phyloP scores from a whole-genome alignment of 2,113 vertebrate genomes.

The Corythornis madagascariensis region DNA sequence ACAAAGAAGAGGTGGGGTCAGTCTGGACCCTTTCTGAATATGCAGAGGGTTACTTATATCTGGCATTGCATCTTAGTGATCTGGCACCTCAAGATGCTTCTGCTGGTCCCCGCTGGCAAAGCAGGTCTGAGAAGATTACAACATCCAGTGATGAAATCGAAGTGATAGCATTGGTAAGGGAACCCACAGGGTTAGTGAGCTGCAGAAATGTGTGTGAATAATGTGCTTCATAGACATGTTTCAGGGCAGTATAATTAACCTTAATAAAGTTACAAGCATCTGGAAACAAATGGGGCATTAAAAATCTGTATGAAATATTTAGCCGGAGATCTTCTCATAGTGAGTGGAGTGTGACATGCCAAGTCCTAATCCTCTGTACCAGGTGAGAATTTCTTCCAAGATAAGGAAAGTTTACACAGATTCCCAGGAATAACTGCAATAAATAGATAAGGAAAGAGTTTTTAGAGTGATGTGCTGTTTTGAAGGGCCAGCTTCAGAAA shows the following conservation, averaged over 20 bases:
- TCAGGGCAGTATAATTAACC: slow-evolving; percentile 61
- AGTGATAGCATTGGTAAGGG: not conserved
- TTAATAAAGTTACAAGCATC: slow-evolving; percentile 62
- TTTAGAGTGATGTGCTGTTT: not conserved
- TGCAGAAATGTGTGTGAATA: slow-evolving; percentile 31
- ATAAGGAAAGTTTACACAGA: not conserved
- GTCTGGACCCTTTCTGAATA: not conserved
- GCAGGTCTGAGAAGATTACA: not conserved
- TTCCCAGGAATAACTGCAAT: not conserved
- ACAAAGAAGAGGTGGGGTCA: not conserved
- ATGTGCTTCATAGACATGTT: slow-evolving; percentile 19
- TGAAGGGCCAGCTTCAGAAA: not conserved
- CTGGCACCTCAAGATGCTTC: not conserved
- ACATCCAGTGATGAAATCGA: not conserved
- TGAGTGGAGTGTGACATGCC: not conserved
- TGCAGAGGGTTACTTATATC: not conserved
- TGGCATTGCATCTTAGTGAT: not conserved
- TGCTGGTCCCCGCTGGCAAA: not conserved
- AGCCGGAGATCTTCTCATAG: not conserved
- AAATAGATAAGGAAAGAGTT: not conserved
- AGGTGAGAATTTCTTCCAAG: not conserved
- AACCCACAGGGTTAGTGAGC: not conserved
- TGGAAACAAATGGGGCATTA: slow-evolving; percentile 62
- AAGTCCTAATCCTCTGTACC: not conserved
- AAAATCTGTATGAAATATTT: slow-evolving; percentile 55